Base-by-base conservation (phyloP, 1,140 invertebrate genomes). In the Apis laboriosa region DNA sequence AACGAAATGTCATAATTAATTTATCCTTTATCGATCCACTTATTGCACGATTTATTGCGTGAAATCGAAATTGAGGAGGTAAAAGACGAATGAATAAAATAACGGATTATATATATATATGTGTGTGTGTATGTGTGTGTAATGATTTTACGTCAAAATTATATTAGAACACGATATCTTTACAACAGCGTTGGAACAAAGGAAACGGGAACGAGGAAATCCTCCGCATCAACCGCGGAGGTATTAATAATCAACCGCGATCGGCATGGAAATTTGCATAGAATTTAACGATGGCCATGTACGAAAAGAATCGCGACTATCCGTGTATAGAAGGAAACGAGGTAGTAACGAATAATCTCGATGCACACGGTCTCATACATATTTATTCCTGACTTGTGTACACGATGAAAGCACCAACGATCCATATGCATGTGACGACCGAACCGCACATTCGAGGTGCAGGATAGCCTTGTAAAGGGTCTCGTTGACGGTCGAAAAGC, bases 331-430 rank as follows among this genome's bases (percentile, higher is more conserved):
- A 85, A 88, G 87, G 81, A 88, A 88, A 88, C 86, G 78, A 88
- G 87, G 72, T 85, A 85, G 88, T 87, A 88, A 85, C 84, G 88
- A 88, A 90, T 90, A 90, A 90, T 90, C 86, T 90, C 89, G 84
- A 88, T 89, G 89, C 87, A 79, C 78, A 88, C 84, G 72, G 72
- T 77, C 88, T 90, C 89, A 90, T 90, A 90, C 88, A 90, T 90
- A 90, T 90, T 89, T 90, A 90, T 90, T 75, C 80, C 53, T 63
- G 83, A 87, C 84, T 84, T 87, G 86, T 90, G 85, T 90, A 89
- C 88, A 85, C 86, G 86, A 71, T 83, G 84, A 86, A 88, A 88
- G 79, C 83, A 86, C 83, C 76, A 85, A 67, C 88, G 87, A 90
- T 90, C 85, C 88, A 90, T 90, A 89, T 89, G 89, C 89, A 90